Conservation (phyloP, 2,888 invertebrate species). For the Drosophila hamatofila region DNA sequence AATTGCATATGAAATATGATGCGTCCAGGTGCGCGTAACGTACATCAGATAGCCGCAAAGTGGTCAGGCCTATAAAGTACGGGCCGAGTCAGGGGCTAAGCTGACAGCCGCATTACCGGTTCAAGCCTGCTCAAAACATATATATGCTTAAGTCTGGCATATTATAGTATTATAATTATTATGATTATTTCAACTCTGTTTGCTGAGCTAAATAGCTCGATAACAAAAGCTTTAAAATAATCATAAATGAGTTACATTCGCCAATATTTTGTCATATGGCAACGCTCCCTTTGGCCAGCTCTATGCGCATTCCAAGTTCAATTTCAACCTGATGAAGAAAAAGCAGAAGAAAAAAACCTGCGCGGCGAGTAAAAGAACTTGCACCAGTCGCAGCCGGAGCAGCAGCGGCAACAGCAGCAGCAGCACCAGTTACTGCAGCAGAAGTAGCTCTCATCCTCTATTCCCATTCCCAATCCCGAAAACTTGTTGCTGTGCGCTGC, state of each 20-base stretch:
- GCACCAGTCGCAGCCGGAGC: slow-evolving; percentile 33
- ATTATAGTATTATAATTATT: slow-evolving; percentile 20
- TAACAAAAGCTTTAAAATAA: slow-evolving; percentile 17
- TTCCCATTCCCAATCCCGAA: slow-evolving; percentile 38
- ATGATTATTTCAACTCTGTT: slow-evolving; percentile 32
- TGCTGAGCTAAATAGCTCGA: slow-evolving; percentile 19
- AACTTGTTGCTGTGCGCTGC: slow-evolving; percentile 55
- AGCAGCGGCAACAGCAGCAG: slow-evolving; percentile 35
- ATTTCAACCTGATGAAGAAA: slow-evolving; percentile 48
- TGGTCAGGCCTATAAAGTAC: slow-evolving; percentile 50
- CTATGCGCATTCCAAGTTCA: slow-evolving; percentile 47
- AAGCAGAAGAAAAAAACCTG: slow-evolving; percentile 58
- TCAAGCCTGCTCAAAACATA: slow-evolving; percentile 5
- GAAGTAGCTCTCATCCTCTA: slow-evolving; percentile 34
- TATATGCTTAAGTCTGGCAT: slow-evolving; percentile 18
- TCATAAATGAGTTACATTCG: slow-evolving; percentile 3
- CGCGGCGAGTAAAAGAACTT: slow-evolving; percentile 73
- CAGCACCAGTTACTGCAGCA: slow-evolving; percentile 26
- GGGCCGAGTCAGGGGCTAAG: slow-evolving; percentile 39
- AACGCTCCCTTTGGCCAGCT: slow-evolving; percentile 50
- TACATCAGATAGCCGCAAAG: slow-evolving; percentile 63
- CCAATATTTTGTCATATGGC: slow-evolving; percentile 40
- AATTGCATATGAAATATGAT: slow-evolving; percentile 67
- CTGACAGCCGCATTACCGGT: slow-evolving; percentile 55
- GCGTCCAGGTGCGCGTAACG: slow-evolving; percentile 47